These are phyloP conservation scores for Sarcophaga caerulescens DNA, from an alignment of 2,888 invertebrate genomes.

Conservation along the genomic window DNA sequence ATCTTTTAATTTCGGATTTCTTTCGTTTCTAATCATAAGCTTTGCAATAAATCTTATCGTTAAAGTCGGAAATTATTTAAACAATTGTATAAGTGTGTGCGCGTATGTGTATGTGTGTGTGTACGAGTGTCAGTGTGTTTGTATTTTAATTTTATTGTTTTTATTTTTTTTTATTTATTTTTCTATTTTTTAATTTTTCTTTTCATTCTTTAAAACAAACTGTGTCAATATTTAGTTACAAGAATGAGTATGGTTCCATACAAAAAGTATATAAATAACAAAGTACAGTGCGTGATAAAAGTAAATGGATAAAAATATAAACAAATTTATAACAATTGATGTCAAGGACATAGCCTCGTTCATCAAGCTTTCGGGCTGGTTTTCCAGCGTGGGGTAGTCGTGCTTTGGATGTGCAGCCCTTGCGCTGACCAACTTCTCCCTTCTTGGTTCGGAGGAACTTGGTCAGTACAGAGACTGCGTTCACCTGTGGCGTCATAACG, in stretches of 20 bases:
- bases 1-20: slow-evolving; percentile 15
- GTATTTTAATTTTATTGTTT: background rate
- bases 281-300: background rate
- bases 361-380: too few relatives aligned
- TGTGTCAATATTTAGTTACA: slow-evolving; percentile 52
- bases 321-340: too few relatives aligned
- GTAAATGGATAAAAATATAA: background rate
- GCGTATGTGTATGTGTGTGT: too few relatives aligned
- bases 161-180: too few relatives aligned
- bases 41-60: slow-evolving; percentile 56
- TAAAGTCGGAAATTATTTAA: slow-evolving; percentile 47
- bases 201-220: slow-evolving; percentile 26
- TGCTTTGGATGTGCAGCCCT: too few relatives aligned
- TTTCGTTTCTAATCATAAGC: slow-evolving; percentile 9
- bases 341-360: too few relatives aligned
- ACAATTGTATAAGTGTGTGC: background rate
- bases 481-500: too few relatives aligned
- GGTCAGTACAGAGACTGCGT: too few relatives aligned
- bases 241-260: slow-evolving; percentile 10
- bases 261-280: background rate
- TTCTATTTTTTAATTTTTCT: too few relatives aligned
- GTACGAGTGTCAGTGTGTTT: background rate
- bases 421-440: too few relatives aligned
- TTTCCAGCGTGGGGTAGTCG: too few relatives aligned
- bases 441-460: too few relatives aligned